Evolutionary conservation across 1,140 invertebrate genomes (phyloP), one percentile per base, ranked within the genome.

Genomic region (Ditylenchus dipsaci): DNA sequence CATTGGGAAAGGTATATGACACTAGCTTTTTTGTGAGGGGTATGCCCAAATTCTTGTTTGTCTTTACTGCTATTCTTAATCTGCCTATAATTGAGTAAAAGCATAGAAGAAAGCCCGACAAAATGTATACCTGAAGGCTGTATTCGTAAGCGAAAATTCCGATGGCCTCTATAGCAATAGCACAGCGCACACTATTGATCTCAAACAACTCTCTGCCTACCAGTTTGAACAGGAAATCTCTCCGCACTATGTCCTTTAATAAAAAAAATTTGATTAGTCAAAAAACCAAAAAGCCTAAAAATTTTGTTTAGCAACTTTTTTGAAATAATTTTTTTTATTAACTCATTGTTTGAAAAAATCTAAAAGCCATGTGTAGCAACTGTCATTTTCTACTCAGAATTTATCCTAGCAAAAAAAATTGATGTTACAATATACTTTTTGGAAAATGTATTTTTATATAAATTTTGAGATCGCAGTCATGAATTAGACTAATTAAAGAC

Each of bases 201-300:
- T 83, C 81, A 80, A 89, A 89, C n/a, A 82, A 78, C 82, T 89
- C 89, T 59, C 82, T 80, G 5, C 91, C 91, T 0, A 93, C 91
- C 53, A 93, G 79, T 81, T 90, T 90, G 80, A 93, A 93, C 90
- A 93, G 91, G 90, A 90, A 93, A 60, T 92, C 90, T 68, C 87
- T 86, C 26, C 88, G 85, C 7, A 90, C 70, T 8, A 91, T 86
- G 84, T 91, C 91, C 90, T 91, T 73, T 23, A 72, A 63, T 73
- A 29, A 38, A 3, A 38, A 38, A n/a, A n/a, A n/a, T 17, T 43
- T 45, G 64, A 67, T 58, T 19, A 23, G n/a, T 1, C 17, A 67
- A n/a, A 17, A 68, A 65, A 11, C 11, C 29, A 71, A 13, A n/a
- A n/a, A n/a, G n/a, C 15, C 19, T 47, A 23, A 43, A 38, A n/a